phyloP scores from a whole-genome alignment of 2,888 invertebrate genomes.

The Chesias legatella region DNA sequence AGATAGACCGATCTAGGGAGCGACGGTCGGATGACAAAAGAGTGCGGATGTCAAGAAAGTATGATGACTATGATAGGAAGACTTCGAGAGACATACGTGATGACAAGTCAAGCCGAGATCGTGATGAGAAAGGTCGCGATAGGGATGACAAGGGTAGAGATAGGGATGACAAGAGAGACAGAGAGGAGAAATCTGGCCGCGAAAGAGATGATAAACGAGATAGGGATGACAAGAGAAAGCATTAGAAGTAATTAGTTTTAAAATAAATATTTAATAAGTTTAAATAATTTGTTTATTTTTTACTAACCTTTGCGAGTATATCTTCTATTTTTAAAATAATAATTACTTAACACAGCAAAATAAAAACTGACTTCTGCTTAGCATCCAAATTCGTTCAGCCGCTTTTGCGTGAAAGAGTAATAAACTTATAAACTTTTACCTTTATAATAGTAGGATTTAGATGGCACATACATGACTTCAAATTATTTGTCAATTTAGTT shows the following conservation, averaged over 20 bases:
- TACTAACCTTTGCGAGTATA: no score
- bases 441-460: no score
- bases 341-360: no score
- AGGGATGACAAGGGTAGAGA: constrained; percentile 15
- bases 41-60: constrained; percentile 59
- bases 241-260: background rate
- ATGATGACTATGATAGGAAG: constrained; percentile 74
- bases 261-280: no score
- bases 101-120: constrained; percentile 35
- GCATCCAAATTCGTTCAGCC: no score
- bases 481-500: no score
- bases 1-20: constrained; percentile 62
- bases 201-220: constrained; percentile 15
- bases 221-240: constrained; percentile 6
- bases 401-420: no score
- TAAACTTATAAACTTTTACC: no score
- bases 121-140: constrained; percentile 46
- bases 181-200: constrained; percentile 10
- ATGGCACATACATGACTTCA: no score
- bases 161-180: constrained; percentile 16
- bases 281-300: no score
- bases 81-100: constrained; percentile 62
- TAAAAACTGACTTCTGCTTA: no score
- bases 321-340: no score
- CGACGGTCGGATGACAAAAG: constrained; percentile 65